Evolutionary conservation across 2,888 invertebrate genomes (phyloP).

Genomic region (Sialis fuliginosa): DNA sequence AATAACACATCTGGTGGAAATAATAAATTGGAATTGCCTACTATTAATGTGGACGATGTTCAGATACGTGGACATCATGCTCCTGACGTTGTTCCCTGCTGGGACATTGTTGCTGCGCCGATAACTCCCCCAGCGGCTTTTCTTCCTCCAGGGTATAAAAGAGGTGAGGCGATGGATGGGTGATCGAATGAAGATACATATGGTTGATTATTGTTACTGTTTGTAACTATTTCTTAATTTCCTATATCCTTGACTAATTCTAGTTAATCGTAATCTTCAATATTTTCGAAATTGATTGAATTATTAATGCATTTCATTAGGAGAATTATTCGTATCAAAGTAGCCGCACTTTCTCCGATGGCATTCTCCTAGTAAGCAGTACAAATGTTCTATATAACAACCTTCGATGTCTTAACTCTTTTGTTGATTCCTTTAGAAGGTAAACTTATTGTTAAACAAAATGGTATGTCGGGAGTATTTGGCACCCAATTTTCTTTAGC

Average conservation of each 20-base stretch:
- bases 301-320: no score
- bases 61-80: constrained; percentile 13
- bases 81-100: constrained; percentile 35
- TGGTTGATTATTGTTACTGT: neutral
- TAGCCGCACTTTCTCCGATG: no score
- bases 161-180: constrained; percentile 5
- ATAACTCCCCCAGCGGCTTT: constrained; percentile 53
- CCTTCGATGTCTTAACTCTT: no score
- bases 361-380: no score
- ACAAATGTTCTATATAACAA: no score
- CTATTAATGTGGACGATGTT: constrained; percentile 10
- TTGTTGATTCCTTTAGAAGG: no score
- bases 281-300: no score
- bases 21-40: constrained; percentile 21
- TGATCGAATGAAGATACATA: neutral
- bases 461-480: no score
- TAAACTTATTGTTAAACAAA: no score
- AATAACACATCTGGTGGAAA: constrained; percentile 23
- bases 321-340: no score
- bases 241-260: neutral
- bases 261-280: no score
- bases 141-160: constrained; percentile 38
- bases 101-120: constrained; percentile 36
- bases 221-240: neutral
- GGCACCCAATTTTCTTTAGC: no score